Conservation (phyloP, 1,140 invertebrate genomes). For the Macrobrachium rosenbergii region DNA sequence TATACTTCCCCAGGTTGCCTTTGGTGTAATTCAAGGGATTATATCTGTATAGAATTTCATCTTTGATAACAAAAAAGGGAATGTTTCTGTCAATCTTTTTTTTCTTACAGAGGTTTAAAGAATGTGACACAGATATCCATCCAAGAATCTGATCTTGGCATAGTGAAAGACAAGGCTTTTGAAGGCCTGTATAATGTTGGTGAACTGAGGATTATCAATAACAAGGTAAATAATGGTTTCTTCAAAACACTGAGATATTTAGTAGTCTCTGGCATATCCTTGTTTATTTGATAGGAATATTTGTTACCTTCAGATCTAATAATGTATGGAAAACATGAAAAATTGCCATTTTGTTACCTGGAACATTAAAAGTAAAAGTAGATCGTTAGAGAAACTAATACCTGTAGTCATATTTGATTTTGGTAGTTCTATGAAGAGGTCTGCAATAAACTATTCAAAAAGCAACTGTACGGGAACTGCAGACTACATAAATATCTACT, state of each 20-base stretch:
- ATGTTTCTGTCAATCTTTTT: background rate
- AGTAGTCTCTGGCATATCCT: background rate
- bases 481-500: background rate
- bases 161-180: slow-evolving; percentile 53
- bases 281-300: no score
- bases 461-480: background rate
- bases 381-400: no score
- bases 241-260: background rate
- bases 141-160: slow-evolving; percentile 63
- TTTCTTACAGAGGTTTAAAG: slow-evolving; percentile 49
- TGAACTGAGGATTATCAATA: slow-evolving; percentile 61
- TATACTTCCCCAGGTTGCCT: no score
- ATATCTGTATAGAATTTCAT: no score
- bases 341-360: no score
- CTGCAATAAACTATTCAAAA: background rate
- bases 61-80: no score
- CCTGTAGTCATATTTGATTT: no score
- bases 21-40: no score
- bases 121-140: slow-evolving; percentile 66
- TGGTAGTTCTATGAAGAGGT: background rate
- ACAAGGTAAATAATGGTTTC: slow-evolving; percentile 46
- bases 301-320: no score
- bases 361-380: no score
- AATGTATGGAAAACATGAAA: no score
- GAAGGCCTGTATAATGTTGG: slow-evolving; percentile 60